Evolutionary conservation across 2,888 invertebrate genomes (phyloP), one percentile per base, ranked within the genome.

Genomic region (Drosophila falleni): DNA sequence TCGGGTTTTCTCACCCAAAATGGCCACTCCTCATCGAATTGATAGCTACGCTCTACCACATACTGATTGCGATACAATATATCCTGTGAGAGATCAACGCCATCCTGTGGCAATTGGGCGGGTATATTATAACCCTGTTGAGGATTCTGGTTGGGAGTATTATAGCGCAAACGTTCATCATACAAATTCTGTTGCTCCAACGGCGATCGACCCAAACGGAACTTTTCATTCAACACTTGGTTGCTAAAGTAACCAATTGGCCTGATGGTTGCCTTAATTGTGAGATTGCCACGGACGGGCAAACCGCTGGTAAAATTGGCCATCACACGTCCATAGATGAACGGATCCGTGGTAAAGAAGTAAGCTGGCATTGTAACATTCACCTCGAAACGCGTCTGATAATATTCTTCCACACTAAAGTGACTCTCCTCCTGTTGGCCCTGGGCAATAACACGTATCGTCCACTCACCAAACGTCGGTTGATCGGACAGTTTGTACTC

Each of bases 341-440:
- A 97, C 10, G 94, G 95, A 85, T 98, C 97, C 23, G 96, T 96
- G 87, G 96, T 97, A 92, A 98, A 96, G 93, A 98, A 97, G 92
- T 98, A 98, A 0, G 98, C 96, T 0, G 98, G 97, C 96, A 98
- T 98, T 0, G 98, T 98, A 0, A 99, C 98, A 92, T 98, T 98
- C 44, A 96, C 96, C 94, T 98, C 98, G 91, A 97, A 98, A 81
- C 98, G 94, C 0, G 98, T 98, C 92, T 98, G 98, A 92, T 98
- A 98, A 93, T 98, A 98, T 93, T 98, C 98, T 91, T 98, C 98
- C 0, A 99, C 98, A 8, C 95, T 92, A 93, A 98, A 98, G 59
- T 95, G 94, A 41, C 96, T 95, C 91, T 97, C 97, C 93, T 98
- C 98, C 2, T 95, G 93, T 92, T 98, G 98, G 0, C 97, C 97